A percentile compares a stretch with the other conserved stretches of the same genome.
Conservation (phyloP, 2,888 invertebrate species). For the Lasioglossum lativentre region DNA sequence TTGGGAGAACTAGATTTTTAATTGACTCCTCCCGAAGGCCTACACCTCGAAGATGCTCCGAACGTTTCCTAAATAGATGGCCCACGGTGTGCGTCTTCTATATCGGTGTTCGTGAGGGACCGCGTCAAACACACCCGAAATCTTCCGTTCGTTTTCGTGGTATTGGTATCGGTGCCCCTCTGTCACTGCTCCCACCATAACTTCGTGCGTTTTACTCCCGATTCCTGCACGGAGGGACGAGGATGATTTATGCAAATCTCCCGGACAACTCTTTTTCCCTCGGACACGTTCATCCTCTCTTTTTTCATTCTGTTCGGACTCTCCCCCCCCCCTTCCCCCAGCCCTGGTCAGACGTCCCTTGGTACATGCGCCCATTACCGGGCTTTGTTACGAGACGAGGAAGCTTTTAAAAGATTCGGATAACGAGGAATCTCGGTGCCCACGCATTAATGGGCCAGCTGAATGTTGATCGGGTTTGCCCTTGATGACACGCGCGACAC, state of each 20-base stretch:
- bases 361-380: constrained; percentile 30
- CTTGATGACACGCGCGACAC: not conserved
- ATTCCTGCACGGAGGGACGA: constrained; percentile 26
- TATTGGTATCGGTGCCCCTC: constrained; percentile 13
- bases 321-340: not conserved
- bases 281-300: not conserved
- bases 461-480: not conserved
- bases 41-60: constrained; percentile 28
- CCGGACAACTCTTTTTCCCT: not conserved
- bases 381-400: constrained; percentile 9
- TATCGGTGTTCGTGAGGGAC: not conserved
- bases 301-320: not conserved
- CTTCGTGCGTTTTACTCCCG: not conserved
- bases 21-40: constrained; percentile 70
- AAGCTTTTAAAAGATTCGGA: constrained; percentile 60
- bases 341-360: not conserved
- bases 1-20: constrained; percentile 83
- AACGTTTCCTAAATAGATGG: constrained; percentile 37
- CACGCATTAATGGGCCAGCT: constrained; percentile 55
- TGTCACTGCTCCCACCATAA: not conserved
- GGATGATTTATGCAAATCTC: constrained; percentile 62
- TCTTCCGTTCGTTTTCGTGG: constrained; percentile 4
- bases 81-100: not conserved
- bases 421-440: constrained; percentile 47
- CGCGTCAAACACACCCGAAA: constrained; percentile 20